Evolutionary conservation across 2,888 invertebrate genomes (phyloP).

Genomic region (Drosophila paramelanica): DNA sequence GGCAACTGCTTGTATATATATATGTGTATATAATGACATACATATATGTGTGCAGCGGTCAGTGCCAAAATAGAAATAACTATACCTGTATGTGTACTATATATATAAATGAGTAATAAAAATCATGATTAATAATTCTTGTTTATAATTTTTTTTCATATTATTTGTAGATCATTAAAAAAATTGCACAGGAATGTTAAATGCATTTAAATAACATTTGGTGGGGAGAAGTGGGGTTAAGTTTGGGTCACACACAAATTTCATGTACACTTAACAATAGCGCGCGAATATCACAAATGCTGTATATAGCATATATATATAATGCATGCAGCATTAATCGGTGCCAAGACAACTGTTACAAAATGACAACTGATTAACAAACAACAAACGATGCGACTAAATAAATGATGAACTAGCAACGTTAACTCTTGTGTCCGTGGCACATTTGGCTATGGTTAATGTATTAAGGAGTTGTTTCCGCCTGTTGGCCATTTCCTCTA

Average conservation of each 20-base stretch:
- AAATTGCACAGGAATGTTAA: constrained; percentile 33
- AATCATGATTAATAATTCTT: constrained; percentile 44
- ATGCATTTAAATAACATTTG: constrained; percentile 6
- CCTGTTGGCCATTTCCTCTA: constrained; percentile 17
- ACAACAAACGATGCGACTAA: constrained; percentile 42
- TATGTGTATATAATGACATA: neutral
- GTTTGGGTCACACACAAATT: constrained; percentile 7
- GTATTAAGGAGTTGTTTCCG: neutral
- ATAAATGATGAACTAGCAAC: constrained; percentile 57
- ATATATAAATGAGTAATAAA: constrained; percentile 50
- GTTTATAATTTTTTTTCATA: neutral
- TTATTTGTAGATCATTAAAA: constrained; percentile 3
- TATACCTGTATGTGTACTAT: constrained; percentile 64
- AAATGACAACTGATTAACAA: constrained; percentile 30
- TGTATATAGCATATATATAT: constrained; percentile 17
- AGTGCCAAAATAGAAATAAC: constrained; percentile 54
- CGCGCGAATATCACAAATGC: constrained; percentile 43
- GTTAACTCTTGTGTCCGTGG: constrained; percentile 48
- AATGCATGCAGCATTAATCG: neutral
- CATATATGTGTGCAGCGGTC: constrained; percentile 14
- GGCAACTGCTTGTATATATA: constrained; percentile 38
- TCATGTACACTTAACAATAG: constrained; percentile 42
- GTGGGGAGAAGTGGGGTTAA: no score
- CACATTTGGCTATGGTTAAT: constrained; percentile 65
- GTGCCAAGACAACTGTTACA: constrained; percentile 20